Conservation (phyloP, 64 coral and sea anemone genomes). For the Pachyseris speciosa region DNA sequence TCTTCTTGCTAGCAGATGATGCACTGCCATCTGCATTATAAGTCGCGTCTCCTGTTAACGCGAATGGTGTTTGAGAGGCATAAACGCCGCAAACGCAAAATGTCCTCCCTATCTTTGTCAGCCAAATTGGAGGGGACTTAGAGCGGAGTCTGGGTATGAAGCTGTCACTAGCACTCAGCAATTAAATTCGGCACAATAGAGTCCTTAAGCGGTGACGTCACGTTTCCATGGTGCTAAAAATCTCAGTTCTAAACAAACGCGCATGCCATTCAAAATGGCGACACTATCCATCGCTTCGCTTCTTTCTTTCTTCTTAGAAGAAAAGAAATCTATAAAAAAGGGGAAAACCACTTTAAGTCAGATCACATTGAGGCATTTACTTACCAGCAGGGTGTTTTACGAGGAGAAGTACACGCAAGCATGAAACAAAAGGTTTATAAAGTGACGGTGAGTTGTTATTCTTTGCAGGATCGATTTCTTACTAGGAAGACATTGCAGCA, state of each 20-base stretch:
- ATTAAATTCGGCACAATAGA: too few species aligned
- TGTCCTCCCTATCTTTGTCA: too few species aligned
- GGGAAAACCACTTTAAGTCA: not conserved
- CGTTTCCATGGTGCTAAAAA: conserved; percentile 25
- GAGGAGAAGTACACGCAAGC: conserved; percentile 32
- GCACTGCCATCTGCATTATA: too few species aligned
- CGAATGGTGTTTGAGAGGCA: too few species aligned
- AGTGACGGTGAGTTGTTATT: not conserved
- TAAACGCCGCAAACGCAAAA: too few species aligned
- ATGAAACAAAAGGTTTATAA: conserved; percentile 15
- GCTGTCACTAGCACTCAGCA: too few species aligned
- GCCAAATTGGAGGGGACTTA: too few species aligned
- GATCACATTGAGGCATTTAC: not conserved
- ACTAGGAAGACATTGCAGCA: not conserved
- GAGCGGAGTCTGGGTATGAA: too few species aligned
- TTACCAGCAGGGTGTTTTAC: not conserved
- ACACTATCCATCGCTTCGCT: conserved; percentile 12
- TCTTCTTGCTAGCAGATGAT: too few species aligned
- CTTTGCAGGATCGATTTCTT: not conserved
- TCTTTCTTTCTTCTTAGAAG: too few species aligned
- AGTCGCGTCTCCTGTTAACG: too few species aligned
- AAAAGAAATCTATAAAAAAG: not conserved
- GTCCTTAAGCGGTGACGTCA: conserved; percentile 20
- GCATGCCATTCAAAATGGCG: conserved; percentile 9
- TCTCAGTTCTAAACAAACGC: conserved; percentile 25